phyloP scores from a whole-genome alignment of 2,888 invertebrate genomes.

The Phania funesta region DNA sequence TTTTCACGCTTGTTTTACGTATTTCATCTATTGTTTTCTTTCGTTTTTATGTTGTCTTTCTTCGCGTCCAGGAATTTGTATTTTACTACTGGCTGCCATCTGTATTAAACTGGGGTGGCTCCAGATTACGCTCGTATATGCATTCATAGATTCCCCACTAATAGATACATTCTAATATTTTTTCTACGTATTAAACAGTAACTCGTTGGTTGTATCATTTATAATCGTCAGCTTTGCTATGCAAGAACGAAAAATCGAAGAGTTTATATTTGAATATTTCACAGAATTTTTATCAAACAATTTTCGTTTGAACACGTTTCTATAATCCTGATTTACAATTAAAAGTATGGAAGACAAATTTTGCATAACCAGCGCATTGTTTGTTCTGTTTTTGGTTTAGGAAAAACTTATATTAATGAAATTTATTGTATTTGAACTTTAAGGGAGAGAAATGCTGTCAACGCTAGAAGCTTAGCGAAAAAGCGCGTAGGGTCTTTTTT shows the following conservation, averaged over 20 bases:
- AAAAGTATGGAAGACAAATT: not conserved
- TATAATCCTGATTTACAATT: constrained; percentile 18
- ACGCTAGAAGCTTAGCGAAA: too few relatives aligned
- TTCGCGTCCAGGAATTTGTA: constrained; percentile 22
- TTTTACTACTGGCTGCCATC: constrained; percentile 2
- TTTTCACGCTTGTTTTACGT: constrained; percentile 67
- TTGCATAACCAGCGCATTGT: not conserved
- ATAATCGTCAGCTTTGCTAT: constrained; percentile 8
- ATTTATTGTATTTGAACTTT: too few relatives aligned
- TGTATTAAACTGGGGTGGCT: not conserved
- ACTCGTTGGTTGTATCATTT: constrained; percentile 39
- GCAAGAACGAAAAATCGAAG: not conserved
- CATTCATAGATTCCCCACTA: not conserved
- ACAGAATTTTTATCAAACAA: not conserved
- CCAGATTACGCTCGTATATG: not conserved
- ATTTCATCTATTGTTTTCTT: constrained; percentile 45
- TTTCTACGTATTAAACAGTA: not conserved
- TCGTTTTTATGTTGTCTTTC: constrained; percentile 17
- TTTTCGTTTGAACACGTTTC: not conserved
- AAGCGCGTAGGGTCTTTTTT: too few relatives aligned
- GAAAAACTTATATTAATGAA: too few relatives aligned
- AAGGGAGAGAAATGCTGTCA: too few relatives aligned
- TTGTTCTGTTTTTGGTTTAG: not conserved
- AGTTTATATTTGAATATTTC: not conserved
- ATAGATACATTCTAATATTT: constrained; percentile 8